Base-by-base conservation (phyloP, 2,797 vertebrate genomes). In the Betta splendens region DNA sequence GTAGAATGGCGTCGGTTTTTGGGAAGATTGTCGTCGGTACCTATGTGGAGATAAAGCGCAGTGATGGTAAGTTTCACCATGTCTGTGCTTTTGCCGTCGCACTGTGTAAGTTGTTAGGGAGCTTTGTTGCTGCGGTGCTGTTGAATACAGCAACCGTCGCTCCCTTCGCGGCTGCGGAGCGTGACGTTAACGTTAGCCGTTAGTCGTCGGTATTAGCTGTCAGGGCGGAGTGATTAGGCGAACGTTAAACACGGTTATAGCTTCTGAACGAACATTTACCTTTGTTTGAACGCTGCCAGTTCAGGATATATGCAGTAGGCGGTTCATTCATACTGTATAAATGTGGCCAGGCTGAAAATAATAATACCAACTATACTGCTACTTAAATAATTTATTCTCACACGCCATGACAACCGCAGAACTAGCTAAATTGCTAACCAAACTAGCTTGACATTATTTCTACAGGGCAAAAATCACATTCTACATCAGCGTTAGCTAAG, bases 21-120 rank as follows among this genome's bases (percentile, higher is more conserved):
- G 96, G 95, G 88, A 96, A 94, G 87, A 95, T 98, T 77, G 93
- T 93, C 74, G 94, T 98, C 21, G 95, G 95, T 61, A 94, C 95
- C 80, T 96, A 95, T 85, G 96, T 98, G 88, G 95, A 97, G 80
- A 98, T 98, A 89, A 98, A 98, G 80, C 94, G 96, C 69, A 98
- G 96, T 76, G 95, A 98, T 93, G 96, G 96, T 98, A 87, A 96
- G 96, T 91, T 87, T 73, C 20, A 16, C 31, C 32, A 43, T 42
- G 38, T 60, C 61, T 55, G 2, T 47, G 78, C 32, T 72, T 58
- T 58, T 25, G 10, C 49, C 37, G 57, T 52, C 69, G 54, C 45
- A 17, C 47, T 20, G 72, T 61, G 26, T 39, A 72, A 87, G 80
- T 88, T 89, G 85, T 80, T 64, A 39, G 23, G 64, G 73, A 87